Evolutionary conservation across 1,140 invertebrate species (phyloP).

Genomic region (Sminthurides bifidus): DNA sequence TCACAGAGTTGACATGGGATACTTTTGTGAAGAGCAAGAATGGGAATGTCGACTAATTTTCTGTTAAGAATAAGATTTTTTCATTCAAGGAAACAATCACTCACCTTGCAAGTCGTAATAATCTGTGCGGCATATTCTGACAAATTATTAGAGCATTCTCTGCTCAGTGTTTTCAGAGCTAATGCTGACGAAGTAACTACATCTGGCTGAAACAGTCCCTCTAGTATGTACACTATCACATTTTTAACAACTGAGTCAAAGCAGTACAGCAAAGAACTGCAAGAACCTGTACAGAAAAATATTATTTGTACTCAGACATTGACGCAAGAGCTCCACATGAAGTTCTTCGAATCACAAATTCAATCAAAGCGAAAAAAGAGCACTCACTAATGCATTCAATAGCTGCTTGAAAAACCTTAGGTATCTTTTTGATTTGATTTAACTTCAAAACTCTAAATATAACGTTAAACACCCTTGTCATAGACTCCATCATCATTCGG

Average conservation of each 20-base stretch:
- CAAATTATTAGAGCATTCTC: slow-evolving; percentile 24
- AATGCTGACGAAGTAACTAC: slow-evolving; percentile 20
- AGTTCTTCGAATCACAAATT: neutral
- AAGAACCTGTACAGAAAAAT: slow-evolving; percentile 14
- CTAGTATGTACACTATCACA: slow-evolving; percentile 27
- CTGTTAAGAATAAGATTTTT: neutral
- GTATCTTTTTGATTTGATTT: slow-evolving; percentile 12
- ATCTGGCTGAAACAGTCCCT: slow-evolving; percentile 24
- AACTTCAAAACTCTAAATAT: slow-evolving; percentile 25
- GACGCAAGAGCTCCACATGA: no score
- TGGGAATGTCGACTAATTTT: neutral
- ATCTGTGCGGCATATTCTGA: slow-evolving; percentile 25
- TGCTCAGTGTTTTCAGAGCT: slow-evolving; percentile 26
- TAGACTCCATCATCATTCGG: slow-evolving; percentile 21
- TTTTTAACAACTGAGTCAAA: slow-evolving; percentile 24
- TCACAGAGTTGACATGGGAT: neutral
- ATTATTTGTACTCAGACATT: no score
- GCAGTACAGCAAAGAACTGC: slow-evolving; percentile 25
- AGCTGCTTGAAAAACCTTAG: slow-evolving; percentile 28
- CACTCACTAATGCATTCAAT: slow-evolving; percentile 30
- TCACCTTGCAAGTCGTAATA: slow-evolving; percentile 26
- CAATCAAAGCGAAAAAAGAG: neutral
- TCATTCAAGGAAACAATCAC: neutral
- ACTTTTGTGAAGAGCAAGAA: neutral
- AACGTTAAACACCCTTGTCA: slow-evolving; percentile 28